These are phyloP conservation scores for Alviniconcha marisindica DNA, from an alignment of 1,140 invertebrate genomes.

Conservation along the genomic window DNA sequence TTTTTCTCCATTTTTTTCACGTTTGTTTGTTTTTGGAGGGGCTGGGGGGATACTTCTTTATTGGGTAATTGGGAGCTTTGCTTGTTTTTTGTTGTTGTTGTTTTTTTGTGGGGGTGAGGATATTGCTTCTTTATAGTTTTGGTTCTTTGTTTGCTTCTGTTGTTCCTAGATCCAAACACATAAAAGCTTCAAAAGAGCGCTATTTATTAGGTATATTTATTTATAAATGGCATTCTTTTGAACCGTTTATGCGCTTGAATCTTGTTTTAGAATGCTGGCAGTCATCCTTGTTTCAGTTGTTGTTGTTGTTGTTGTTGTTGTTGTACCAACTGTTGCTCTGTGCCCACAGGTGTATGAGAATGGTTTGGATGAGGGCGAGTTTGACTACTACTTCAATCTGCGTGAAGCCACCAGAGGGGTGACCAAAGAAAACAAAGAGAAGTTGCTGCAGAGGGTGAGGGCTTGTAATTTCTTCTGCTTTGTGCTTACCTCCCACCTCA, in stretches of 20 bases:
- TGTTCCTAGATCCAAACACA: no score
- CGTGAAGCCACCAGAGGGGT: conserved; percentile 63
- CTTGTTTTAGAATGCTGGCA: neutral
- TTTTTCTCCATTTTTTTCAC: no score
- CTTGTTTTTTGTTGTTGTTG: no score
- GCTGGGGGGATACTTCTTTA: no score
- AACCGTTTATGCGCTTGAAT: neutral
- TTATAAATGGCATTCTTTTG: neutral
- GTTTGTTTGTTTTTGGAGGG: no score
- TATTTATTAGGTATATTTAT: neutral
- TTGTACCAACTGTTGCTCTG: neutral
- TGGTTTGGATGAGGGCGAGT: conserved; percentile 58
- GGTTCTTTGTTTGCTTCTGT: no score
- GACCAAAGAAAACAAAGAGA: conserved; percentile 48
- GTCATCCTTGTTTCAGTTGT: neutral
- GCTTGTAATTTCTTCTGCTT: no score
- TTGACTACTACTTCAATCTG: conserved; percentile 69
- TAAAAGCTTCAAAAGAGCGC: neutral
- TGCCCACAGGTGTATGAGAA: conserved; percentile 68
- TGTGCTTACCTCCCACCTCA: no score
- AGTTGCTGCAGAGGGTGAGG: conserved; percentile 33
- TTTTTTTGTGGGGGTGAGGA: no score
- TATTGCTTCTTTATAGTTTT: no score
- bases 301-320: neutral
- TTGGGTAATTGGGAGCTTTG: no score